phyloP scores from a whole-genome alignment of 2,113 vertebrate genomes.

The Pelvicachromis taeniatus region DNA sequence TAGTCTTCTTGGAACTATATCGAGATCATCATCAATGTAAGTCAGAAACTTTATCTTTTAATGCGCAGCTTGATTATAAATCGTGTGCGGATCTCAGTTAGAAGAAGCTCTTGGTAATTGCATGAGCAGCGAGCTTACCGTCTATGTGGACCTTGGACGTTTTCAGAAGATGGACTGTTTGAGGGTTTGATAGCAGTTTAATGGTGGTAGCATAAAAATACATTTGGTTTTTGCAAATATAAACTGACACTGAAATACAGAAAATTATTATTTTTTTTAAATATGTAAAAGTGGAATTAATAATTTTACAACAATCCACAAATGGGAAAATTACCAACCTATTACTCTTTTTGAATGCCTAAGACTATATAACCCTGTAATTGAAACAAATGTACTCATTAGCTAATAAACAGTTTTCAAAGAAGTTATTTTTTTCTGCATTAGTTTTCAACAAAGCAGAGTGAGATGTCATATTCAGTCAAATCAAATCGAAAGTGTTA shows the following conservation, averaged over 20 bases:
- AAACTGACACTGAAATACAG: not conserved
- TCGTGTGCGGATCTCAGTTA: not conserved
- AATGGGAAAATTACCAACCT: not conserved
- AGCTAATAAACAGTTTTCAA: not conserved
- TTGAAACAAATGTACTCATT: not conserved
- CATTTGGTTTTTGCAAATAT: not conserved
- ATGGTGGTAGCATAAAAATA: not conserved
- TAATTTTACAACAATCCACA: not conserved
- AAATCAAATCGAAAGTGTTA: not conserved
- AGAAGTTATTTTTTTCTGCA: not conserved
- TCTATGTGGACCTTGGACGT: not conserved
- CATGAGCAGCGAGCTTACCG: not conserved
- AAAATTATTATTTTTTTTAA: not conserved
- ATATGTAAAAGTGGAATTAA: not conserved
- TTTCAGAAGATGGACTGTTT: not conserved
- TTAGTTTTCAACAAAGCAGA: not conserved
- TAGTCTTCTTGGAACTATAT: not conserved
- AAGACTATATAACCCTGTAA: not conserved
- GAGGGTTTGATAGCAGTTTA: not conserved
- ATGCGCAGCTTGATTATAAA: not conserved
- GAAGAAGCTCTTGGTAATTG: not conserved
- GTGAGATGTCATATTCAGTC: not conserved
- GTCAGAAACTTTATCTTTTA: not conserved
- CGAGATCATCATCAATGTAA: slow-evolving; percentile 19
- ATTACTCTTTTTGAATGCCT: not conserved